phyloP scores from a whole-genome alignment of 2,797 vertebrate genomes.

The Tokudaia tokunoshimensis region DNA sequence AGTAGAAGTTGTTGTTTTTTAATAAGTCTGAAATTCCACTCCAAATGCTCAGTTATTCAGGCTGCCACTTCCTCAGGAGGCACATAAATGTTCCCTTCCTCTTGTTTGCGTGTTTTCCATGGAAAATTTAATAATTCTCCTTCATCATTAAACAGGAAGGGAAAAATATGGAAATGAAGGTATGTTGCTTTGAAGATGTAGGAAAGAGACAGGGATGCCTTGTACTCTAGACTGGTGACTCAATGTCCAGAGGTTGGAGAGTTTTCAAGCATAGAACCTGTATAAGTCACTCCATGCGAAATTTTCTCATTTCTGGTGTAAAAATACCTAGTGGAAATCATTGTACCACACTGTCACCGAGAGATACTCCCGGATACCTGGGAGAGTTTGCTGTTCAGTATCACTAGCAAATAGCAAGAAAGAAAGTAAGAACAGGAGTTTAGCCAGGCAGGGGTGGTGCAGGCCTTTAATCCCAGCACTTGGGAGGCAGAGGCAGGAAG shows the following conservation, averaged over 20 bases:
- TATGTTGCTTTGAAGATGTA: neutral
- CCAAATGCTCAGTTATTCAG: slow-evolving; percentile 76
- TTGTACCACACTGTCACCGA: neutral
- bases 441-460: neutral
- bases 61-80: slow-evolving; percentile 76
- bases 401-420: slow-evolving; percentile 24
- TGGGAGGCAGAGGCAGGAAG: too few relatives aligned
- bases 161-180: neutral
- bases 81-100: slow-evolving; percentile 1
- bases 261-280: neutral
- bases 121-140: neutral
- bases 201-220: neutral
- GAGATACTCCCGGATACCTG: slow-evolving; percentile 23
- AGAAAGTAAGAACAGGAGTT: neutral
- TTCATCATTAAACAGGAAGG: neutral
- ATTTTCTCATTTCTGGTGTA: neutral
- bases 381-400: neutral
- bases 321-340: neutral
- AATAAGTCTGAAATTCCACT: slow-evolving; percentile 84
- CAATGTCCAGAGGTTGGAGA: neutral
- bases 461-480: too few relatives aligned
- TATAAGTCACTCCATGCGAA: neutral
- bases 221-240: neutral
- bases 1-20: slow-evolving; percentile 82
- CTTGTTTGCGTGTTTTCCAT: slow-evolving; percentile 36